Conservation (phyloP, 1,140 invertebrate species). For the Aricia agestis region DNA sequence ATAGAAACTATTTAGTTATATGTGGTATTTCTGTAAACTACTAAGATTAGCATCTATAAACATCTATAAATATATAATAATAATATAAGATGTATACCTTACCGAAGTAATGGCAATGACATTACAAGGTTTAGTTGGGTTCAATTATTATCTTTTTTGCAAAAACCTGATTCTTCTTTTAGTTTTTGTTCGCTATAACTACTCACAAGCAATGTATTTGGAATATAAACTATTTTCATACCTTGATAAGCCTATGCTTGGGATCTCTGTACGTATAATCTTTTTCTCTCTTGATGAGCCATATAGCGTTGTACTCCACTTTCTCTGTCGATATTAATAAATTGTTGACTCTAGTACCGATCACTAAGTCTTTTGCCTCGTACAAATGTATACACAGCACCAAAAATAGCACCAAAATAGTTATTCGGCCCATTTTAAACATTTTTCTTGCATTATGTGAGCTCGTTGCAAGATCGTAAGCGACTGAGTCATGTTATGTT, state of each 20-base stretch:
- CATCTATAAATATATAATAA: too few species aligned
- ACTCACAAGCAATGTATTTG: too few species aligned
- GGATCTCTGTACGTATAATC: slow-evolving; percentile 55
- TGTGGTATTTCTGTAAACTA: too few species aligned
- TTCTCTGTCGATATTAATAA: slow-evolving; percentile 62
- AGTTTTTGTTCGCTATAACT: too few species aligned
- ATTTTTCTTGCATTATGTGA: slow-evolving; percentile 33
- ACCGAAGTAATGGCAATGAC: too few species aligned
- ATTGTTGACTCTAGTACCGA: slow-evolving; percentile 57
- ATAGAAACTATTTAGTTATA: too few species aligned
- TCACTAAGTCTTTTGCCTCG: slow-evolving; percentile 52
- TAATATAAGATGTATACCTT: too few species aligned
- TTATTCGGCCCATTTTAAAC: slow-evolving; percentile 44
- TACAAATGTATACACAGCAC: slow-evolving; percentile 40
- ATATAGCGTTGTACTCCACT: slow-evolving; percentile 43
- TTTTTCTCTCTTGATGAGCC: slow-evolving; percentile 53
- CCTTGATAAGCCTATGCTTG: slow-evolving; percentile 59
- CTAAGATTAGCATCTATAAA: too few species aligned
- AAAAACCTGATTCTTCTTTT: too few species aligned
- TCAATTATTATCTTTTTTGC: too few species aligned
- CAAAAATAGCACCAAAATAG: slow-evolving; percentile 40
- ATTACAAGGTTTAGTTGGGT: too few species aligned
- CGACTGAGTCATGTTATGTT: slow-evolving; percentile 32
- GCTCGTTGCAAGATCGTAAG: slow-evolving; percentile 26
- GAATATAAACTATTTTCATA: slow-evolving; percentile 25